Conservation (phyloP, 2,797 vertebrate genomes). For the Fistularia commersonii region DNA sequence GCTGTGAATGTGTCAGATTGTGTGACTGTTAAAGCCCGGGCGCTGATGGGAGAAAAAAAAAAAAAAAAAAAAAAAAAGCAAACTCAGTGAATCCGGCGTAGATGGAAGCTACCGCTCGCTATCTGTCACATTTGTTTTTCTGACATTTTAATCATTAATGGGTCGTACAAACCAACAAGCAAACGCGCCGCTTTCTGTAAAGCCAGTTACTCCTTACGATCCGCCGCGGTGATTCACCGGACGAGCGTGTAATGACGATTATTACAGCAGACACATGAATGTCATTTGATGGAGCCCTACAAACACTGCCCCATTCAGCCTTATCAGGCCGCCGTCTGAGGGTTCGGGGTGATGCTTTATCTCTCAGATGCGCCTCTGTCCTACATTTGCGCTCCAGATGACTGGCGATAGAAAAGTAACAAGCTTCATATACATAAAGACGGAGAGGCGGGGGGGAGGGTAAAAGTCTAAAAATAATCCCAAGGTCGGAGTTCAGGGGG, state of each 20-base stretch:
- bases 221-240: no score
- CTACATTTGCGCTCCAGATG: constrained; percentile 9
- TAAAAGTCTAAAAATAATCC: constrained; percentile 18
- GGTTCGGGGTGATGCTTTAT: constrained; percentile 12
- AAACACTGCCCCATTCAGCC: constrained; percentile 28
- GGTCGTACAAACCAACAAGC: constrained; percentile 9
- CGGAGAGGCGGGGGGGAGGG: no score
- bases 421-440: constrained; percentile 7
- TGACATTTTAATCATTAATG: constrained; percentile 3
- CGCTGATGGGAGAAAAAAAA: constrained; percentile 17
- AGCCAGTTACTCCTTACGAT: no score
- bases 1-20: constrained; percentile 57
- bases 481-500: constrained; percentile 2
- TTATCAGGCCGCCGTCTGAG: constrained; percentile 5
- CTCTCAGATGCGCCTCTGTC: constrained; percentile 8
- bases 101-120: no score
- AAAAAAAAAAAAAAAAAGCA: constrained; percentile 4
- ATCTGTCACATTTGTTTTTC: no score
- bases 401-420: constrained; percentile 19
- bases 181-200: neutral
- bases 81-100: constrained; percentile 6
- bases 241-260: constrained; percentile 40
- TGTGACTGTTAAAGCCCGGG: constrained; percentile 39
- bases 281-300: constrained; percentile 26
- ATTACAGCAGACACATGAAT: constrained; percentile 45